phyloP scores from a whole-genome alignment of 2,797 vertebrate species.

The Emydoidea blandingii region DNA sequence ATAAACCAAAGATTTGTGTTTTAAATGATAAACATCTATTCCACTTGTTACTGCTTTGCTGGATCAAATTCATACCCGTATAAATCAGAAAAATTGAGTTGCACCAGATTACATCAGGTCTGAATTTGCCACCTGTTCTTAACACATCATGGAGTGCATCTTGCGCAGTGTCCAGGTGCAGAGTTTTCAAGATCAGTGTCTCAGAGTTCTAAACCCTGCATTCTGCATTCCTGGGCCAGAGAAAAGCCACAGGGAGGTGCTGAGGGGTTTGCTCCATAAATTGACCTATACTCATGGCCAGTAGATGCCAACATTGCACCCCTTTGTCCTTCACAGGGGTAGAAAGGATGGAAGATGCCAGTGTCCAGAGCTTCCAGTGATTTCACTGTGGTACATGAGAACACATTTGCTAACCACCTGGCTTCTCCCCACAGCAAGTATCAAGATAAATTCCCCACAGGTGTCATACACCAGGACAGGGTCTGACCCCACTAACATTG shows the following conservation, averaged over 20 bases:
- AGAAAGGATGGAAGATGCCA: neutral
- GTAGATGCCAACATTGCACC: neutral
- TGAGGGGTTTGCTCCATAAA: neutral
- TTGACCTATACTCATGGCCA: neutral
- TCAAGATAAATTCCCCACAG: neutral
- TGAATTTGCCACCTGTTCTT: neutral
- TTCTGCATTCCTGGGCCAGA: neutral
- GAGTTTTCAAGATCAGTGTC: neutral
- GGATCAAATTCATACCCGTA: neutral
- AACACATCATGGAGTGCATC: neutral
- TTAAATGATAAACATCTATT: neutral
- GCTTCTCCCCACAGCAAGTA: neutral
- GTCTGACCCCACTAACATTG: neutral
- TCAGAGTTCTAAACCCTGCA: neutral
- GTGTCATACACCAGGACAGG: neutral
- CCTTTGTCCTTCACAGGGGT: neutral
- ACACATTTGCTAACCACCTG: too few relatives aligned
- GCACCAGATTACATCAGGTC: neutral
- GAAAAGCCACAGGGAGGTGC: neutral
- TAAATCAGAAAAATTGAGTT: neutral
- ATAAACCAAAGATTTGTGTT: neutral
- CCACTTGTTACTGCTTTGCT: neutral
- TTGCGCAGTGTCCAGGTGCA: neutral
- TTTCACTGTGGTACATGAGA: neutral
- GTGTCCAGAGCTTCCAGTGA: neutral